Conservation (phyloP, 35 echinoderm and acorn worm species). For the Stichopus chloronotus region DNA sequence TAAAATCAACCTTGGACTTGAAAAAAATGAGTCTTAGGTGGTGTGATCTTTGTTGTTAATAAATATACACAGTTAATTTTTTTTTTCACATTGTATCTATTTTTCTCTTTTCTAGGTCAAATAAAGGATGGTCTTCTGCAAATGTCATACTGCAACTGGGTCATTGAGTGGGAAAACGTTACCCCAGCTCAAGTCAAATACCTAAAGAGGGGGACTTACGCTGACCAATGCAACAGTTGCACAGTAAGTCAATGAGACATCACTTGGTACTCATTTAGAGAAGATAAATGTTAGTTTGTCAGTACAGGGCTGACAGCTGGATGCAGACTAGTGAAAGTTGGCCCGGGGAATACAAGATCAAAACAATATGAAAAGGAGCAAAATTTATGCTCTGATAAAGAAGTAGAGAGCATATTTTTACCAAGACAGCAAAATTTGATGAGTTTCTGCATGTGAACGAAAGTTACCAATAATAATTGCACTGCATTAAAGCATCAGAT, state of each 20-base stretch:
- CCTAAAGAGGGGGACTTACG: constrained; percentile 34
- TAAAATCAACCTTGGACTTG: not conserved
- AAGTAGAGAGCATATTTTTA: too few relatives aligned
- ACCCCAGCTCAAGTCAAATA: constrained; percentile 4
- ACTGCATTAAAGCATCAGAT: too few relatives aligned
- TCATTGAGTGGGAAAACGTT: constrained; percentile 33
- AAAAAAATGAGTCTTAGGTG: not conserved
- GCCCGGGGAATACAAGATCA: too few relatives aligned
- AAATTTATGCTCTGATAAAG: too few relatives aligned
- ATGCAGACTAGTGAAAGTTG: too few relatives aligned
- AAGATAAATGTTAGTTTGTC: not conserved
- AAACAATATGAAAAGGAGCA: too few relatives aligned
- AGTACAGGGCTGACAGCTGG: not conserved
- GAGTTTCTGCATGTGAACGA: too few relatives aligned
- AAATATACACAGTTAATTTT: too few relatives aligned
- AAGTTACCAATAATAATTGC: too few relatives aligned
- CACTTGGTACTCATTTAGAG: not conserved
- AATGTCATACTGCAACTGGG: constrained; percentile 39
- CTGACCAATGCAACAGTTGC: constrained; percentile 6
- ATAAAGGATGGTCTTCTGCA: constrained; percentile 8
- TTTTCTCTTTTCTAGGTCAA: not conserved
- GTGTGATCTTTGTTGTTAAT: too few relatives aligned
- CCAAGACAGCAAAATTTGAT: too few relatives aligned
- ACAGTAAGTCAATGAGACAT: not conserved
- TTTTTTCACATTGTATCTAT: too few relatives aligned